phyloP scores from a whole-genome alignment of 1,140 invertebrate genomes.

The Proctacanthus coquilletti region DNA sequence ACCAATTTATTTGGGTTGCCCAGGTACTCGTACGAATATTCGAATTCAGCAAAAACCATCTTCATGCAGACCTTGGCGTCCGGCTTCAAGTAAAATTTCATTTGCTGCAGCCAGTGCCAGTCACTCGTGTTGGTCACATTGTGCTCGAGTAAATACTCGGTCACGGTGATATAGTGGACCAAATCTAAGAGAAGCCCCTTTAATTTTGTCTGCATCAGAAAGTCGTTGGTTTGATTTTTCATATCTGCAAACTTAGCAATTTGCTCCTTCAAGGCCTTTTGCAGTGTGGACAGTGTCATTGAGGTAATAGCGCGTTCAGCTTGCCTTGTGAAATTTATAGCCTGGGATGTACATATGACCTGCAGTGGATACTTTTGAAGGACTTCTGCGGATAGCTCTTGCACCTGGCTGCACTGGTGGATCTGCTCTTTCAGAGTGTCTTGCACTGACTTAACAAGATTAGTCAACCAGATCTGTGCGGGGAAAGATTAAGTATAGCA shows the following conservation, averaged over 20 bases:
- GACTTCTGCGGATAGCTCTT: conserved; percentile 41
- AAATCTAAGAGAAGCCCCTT: conserved; percentile 78
- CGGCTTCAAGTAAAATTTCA: conserved; percentile 50
- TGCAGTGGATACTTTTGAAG: conserved; percentile 69
- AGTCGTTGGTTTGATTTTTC: conserved; percentile 15
- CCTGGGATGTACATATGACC: conserved; percentile 55
- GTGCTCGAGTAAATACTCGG: conserved; percentile 56
- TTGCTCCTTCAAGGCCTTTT: conserved; percentile 28
- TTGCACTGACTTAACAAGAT: conserved; percentile 68
- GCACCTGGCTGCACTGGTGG: conserved; percentile 41
- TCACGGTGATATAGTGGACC: conserved; percentile 75
- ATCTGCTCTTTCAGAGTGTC: conserved; percentile 53
- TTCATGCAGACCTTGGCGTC: conserved; percentile 40
- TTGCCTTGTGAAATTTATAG: conserved; percentile 64
- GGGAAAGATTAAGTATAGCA: conserved; percentile 19
- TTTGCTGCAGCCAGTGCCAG: conserved; percentile 92
- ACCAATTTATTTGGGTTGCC: conserved; percentile 84
- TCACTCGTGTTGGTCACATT: conserved; percentile 47
- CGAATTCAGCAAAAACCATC: conserved; percentile 82
- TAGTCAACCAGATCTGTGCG: conserved; percentile 57
- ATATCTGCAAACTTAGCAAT: conserved; percentile 19
- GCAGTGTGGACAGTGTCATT: conserved; percentile 39
- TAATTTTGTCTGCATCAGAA: conserved; percentile 36
- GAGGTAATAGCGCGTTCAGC: conserved; percentile 63
- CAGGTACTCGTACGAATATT: conserved; percentile 96